Base-by-base conservation (phyloP, 2,113 vertebrate genomes). In the Ancistrus triradiatus region DNA sequence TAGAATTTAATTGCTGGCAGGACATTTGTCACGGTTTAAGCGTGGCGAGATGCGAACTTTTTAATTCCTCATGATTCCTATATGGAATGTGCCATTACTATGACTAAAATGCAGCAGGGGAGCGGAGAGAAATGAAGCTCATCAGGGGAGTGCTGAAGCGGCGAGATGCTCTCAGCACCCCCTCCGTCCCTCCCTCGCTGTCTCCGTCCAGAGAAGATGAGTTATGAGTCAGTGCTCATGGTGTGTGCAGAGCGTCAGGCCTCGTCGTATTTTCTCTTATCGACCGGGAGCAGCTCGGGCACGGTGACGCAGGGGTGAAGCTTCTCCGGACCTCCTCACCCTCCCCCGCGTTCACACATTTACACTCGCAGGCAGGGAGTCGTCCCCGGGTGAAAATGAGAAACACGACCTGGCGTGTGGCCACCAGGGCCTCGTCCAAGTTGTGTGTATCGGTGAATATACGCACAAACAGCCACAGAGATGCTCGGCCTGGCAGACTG, bases 111-210 rank as follows among this genome's bases (percentile, higher is more conserved):
- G 47, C 40, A 27, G 57, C 50, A 44, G 40, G n/a, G n/a, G 71
- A 71, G 77, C 62, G 63, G 79, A 72, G 70, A 79, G 63, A 74
- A 74, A 74, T 70, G 78, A 80, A 73, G 64, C 71, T 73, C 56
- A 74, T 65, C 42, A 60, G 59, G 61, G 61, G 63, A 57, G 59
- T 7, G 70, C 79, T 80, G 81, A 79, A 57, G 77, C 79, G 60
- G 81, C 78, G 70, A 0, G 70, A 38, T 19, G 7, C 68, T 50
- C 57, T 50, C 42, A n/a, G 24, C 31, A n/a, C 47, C 11, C 31
- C 1, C n/a, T n/a, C n/a, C n/a, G n/a, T n/a, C n/a, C 8, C 51
- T n/a, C 37, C 18, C 11, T 13, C n/a, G 7, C 48, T 28, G 33
- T 22, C 15, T 21, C n/a, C 24, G 3, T 48, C 11, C 35, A 19